Evolutionary conservation across 2,113 vertebrate species (phyloP).

Genomic region (Paraplagusia blochii): DNA sequence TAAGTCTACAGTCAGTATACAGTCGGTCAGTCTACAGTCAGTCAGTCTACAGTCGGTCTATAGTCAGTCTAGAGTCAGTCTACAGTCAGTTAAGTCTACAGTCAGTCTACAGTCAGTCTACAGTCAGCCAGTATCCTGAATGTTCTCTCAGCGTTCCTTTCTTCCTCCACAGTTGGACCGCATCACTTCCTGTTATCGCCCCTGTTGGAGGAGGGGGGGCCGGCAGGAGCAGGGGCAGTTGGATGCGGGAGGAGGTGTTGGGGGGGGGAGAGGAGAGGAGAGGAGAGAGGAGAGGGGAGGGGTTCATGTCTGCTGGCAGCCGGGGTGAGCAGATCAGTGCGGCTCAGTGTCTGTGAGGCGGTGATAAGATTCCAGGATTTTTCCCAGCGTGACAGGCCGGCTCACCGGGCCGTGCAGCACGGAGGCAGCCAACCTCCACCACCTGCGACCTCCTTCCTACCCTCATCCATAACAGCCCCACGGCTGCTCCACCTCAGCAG

Average conservation of each 20-base stretch:
- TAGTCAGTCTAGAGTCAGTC: neutral
- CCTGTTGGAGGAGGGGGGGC: slow-evolving; percentile 54
- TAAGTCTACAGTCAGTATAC: no score
- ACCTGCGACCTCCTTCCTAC: slow-evolving; percentile 30
- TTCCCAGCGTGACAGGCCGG: slow-evolving; percentile 78
- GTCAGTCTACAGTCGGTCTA: neutral
- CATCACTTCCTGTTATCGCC: slow-evolving; percentile 65
- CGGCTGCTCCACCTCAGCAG: slow-evolving; percentile 48
- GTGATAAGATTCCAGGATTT: slow-evolving; percentile 82
- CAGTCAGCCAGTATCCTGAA: neutral
- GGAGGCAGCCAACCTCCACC: slow-evolving; percentile 31
- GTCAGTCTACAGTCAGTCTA: neutral
- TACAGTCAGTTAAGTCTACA: no score
- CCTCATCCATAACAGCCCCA: no score
- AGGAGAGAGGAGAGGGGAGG: no score
- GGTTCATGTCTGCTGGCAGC: slow-evolving; percentile 74
- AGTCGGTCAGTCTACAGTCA: no score
- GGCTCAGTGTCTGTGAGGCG: slow-evolving; percentile 77
- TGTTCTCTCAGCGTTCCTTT: slow-evolving; percentile 51
- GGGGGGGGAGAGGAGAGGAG: slow-evolving; percentile 69
- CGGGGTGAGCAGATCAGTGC: slow-evolving; percentile 78
- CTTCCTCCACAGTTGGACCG: slow-evolving; percentile 52
- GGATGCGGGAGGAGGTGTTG: no score
- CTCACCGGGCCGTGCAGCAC: slow-evolving; percentile 63
- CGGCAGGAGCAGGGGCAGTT: slow-evolving; percentile 64